A percentile compares a stretch with the other conserved stretches of the same genome.
Evolutionary conservation across 2,797 vertebrate species (phyloP).

Genomic region (Silurus lanzhouensis): DNA sequence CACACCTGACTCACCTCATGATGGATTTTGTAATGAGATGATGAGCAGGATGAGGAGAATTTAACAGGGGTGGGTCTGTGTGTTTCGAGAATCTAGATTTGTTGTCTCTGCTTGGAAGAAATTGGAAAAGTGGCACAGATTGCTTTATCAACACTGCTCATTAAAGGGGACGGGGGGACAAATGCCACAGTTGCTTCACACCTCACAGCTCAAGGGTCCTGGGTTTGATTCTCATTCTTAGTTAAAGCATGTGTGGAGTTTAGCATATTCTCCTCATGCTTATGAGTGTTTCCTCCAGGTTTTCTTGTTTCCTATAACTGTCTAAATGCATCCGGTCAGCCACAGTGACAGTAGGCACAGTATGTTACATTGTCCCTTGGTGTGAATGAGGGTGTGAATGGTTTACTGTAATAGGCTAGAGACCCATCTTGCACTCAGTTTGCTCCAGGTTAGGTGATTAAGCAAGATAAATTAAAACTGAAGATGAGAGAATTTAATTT

Average conservation of each 20-base stretch:
- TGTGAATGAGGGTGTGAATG: background rate
- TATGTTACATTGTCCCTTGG: background rate
- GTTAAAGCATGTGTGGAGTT: background rate
- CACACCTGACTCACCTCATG: background rate
- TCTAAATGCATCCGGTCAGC: background rate
- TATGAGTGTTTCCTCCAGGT: background rate
- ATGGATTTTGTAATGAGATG: no score
- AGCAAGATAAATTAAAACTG: background rate
- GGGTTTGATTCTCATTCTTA: background rate
- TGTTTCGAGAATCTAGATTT: background rate
- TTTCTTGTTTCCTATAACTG: background rate
- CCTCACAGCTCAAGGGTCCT: background rate
- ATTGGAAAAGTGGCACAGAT: background rate
- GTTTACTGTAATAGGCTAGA: background rate
- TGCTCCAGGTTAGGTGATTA: background rate
- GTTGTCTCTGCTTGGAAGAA: background rate
- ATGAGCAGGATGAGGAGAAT: conserved; percentile 4
- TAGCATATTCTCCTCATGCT: background rate
- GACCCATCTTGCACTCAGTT: background rate
- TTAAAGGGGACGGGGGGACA: background rate
- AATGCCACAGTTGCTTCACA: background rate
- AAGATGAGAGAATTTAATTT: background rate
- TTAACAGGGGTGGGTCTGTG: background rate
- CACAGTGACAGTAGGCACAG: background rate
- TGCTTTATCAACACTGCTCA: background rate